These are phyloP conservation scores for Orgyia antiqua DNA, from an alignment of 2,888 invertebrate species.

Conservation along the genomic window DNA sequence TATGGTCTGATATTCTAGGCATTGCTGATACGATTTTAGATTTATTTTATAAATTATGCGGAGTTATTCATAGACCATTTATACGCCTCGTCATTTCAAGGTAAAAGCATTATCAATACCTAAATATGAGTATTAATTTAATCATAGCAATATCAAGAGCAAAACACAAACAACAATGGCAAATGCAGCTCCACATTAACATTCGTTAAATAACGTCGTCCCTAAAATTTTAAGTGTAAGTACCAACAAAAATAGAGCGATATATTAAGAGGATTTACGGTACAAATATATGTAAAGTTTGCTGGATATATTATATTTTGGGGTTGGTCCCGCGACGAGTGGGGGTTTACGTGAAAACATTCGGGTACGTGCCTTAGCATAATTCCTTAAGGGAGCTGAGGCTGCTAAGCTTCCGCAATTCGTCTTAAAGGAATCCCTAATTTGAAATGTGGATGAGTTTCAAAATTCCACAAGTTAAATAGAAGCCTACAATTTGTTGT, in stretches of 20 bases:
- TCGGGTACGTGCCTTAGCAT: constrained; percentile 73
- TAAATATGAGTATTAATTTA: too few species aligned
- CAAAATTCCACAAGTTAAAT: constrained; percentile 49
- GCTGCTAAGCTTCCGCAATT: constrained; percentile 70
- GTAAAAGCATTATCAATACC: too few species aligned
- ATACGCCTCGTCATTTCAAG: too few species aligned
- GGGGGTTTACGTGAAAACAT: constrained; percentile 74
- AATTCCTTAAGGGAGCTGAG: constrained; percentile 70
- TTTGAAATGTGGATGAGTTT: constrained; percentile 73
- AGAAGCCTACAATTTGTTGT: constrained; percentile 3
- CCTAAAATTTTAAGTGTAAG: constrained; percentile 69
- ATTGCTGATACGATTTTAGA: too few species aligned
- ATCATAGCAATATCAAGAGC: constrained; percentile 14
- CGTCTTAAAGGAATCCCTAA: constrained; percentile 76
- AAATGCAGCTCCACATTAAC: constrained; percentile 65
- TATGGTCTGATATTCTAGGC: too few species aligned
- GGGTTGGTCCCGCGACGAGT: constrained; percentile 68
- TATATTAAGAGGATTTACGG: constrained; percentile 76
- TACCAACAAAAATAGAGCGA: constrained; percentile 75
- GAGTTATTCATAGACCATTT: too few species aligned
- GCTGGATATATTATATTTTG: constrained; percentile 76
- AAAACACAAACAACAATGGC: constrained; percentile 55
- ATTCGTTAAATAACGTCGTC: constrained; percentile 70
- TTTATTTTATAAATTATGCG: too few species aligned
- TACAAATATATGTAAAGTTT: constrained; percentile 79